phyloP scores from a whole-genome alignment of 2,113 vertebrate species.

The Xiphophorus maculatus region DNA sequence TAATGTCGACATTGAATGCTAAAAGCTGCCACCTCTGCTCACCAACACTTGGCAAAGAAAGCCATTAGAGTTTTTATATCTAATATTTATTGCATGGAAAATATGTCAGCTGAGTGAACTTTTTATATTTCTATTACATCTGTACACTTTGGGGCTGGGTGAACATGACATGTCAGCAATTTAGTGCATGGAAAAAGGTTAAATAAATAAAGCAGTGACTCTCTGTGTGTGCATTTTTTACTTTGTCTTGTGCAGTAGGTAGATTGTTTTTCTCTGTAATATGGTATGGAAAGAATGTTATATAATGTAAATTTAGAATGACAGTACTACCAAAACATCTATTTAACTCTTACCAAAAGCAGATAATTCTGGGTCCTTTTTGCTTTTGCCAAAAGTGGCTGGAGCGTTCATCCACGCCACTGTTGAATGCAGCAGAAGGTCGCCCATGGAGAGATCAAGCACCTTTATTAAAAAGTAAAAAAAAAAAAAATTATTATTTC shows the following conservation, averaged over 20 bases:
- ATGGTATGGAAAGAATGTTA: not conserved
- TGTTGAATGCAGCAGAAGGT: slow-evolving; percentile 89
- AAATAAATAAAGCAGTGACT: not conserved
- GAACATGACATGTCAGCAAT: not conserved
- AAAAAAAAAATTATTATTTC: not conserved
- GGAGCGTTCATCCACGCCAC: slow-evolving; percentile 95
- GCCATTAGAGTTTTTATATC: slow-evolving; percentile 5
- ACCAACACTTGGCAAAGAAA: slow-evolving; percentile 7
- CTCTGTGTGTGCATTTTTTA: not conserved
- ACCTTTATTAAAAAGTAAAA: slow-evolving; percentile 80
- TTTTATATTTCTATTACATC: not conserved
- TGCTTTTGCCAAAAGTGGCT: slow-evolving; percentile 88
- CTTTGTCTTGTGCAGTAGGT: not conserved
- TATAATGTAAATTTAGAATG: not conserved
- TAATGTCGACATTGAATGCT: not conserved
- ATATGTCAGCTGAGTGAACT: slow-evolving; percentile 4
- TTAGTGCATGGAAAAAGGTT: not conserved
- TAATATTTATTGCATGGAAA: slow-evolving; percentile 49
- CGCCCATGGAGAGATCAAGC: slow-evolving; percentile 96
- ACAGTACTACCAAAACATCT: not conserved
- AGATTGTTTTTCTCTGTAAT: no score
- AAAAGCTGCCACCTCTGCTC: slow-evolving; percentile 17
- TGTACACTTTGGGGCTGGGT: slow-evolving; percentile 2
- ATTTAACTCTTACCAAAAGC: slow-evolving; percentile 84
- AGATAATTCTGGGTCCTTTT: slow-evolving; percentile 93